These are phyloP conservation scores for Pantherophis vulpinus DNA, from an alignment of 2,797 vertebrate species.

Conservation along the genomic window DNA sequence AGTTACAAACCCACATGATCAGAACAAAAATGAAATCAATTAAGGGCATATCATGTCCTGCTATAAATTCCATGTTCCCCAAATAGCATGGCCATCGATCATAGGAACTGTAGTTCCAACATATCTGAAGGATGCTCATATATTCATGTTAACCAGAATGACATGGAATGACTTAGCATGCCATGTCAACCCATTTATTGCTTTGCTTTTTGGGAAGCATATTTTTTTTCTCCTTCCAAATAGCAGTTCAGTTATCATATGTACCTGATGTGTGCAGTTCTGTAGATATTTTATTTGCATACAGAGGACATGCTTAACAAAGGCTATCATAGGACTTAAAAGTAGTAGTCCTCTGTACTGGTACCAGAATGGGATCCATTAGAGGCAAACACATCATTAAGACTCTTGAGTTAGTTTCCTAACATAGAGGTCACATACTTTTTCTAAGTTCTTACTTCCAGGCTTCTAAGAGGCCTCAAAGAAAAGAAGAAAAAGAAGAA, in stretches of 20 bases:
- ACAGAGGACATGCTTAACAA: background rate
- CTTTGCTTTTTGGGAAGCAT: background rate
- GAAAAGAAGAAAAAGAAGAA: constrained; percentile 9
- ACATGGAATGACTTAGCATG: background rate
- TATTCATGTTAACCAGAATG: background rate
- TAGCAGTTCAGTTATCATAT: background rate
- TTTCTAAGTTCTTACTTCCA: constrained; percentile 41
- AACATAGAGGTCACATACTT: background rate
- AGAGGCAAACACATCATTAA: background rate
- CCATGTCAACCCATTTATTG: background rate
- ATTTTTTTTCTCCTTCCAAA: background rate
- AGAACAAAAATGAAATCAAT: background rate
- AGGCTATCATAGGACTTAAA: background rate
- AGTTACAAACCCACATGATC: background rate
- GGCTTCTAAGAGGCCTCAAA: constrained; percentile 52
- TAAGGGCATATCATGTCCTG: background rate
- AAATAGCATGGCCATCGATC: background rate
- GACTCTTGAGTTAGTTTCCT: background rate
- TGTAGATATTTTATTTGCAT: background rate
- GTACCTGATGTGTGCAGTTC: background rate
- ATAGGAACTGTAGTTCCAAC: background rate
- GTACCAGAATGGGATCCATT: background rate
- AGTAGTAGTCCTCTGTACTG: background rate
- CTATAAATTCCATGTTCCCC: background rate
- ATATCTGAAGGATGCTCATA: background rate